These are phyloP conservation scores for Agonopterix subpropinquella DNA, from an alignment of 2,888 invertebrate species.

Conservation along the genomic window DNA sequence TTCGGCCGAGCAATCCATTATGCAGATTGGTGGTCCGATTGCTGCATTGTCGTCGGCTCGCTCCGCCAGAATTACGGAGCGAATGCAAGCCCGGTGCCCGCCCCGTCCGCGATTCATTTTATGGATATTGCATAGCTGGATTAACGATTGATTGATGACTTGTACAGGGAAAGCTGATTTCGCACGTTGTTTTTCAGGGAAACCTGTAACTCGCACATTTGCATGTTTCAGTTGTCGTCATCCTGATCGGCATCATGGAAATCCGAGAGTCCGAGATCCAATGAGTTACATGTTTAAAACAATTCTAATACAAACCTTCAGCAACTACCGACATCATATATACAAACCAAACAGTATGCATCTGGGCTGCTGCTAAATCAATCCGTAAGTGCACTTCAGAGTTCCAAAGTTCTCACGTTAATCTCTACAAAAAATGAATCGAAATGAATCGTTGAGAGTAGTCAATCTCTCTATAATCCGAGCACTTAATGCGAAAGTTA, in stretches of 20 bases:
- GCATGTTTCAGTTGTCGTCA: too few species aligned
- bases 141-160: constrained; percentile 66
- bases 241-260: too few species aligned
- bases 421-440: too few species aligned
- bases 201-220: neutral
- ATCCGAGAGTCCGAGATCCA: too few species aligned
- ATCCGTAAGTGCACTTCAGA: too few species aligned
- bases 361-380: too few species aligned
- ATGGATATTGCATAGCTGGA: constrained; percentile 60
- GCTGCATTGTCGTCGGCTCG: constrained; percentile 68
- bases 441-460: neutral
- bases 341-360: too few species aligned
- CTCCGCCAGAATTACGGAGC: constrained; percentile 38
- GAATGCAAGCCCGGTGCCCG: neutral
- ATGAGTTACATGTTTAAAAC: too few species aligned
- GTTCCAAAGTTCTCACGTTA: too few species aligned
- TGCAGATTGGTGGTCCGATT: constrained; percentile 72
- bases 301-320: too few species aligned
- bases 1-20: constrained; percentile 71
- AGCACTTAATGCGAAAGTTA: constrained; percentile 18
- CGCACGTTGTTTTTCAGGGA: constrained; percentile 12
- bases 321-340: too few species aligned
- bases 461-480: constrained; percentile 15
- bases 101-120: constrained; percentile 38
- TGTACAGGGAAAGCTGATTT: constrained; percentile 38